Conservation (phyloP, 2,113 vertebrate species). For the Gopherus flavomarginatus region DNA sequence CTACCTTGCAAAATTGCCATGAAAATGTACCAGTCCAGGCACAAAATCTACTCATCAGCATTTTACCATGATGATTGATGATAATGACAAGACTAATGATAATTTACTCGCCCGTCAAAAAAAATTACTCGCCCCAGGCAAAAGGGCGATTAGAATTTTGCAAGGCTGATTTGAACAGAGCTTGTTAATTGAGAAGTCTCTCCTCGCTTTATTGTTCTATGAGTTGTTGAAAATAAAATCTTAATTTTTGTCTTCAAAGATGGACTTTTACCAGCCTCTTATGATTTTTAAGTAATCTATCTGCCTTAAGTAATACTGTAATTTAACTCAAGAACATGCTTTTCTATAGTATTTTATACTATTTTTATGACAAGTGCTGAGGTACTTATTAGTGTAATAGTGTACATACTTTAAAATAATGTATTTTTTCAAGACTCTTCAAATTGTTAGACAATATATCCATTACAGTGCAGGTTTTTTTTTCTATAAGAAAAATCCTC, state of each 20-base stretch:
- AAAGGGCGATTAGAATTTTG: constrained; percentile 14
- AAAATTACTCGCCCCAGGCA: constrained; percentile 20
- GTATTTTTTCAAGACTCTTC: constrained; percentile 1
- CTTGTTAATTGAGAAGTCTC: constrained; percentile 10
- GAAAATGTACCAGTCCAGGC: neutral
- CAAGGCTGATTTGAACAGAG: neutral
- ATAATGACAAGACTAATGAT: constrained; percentile 38
- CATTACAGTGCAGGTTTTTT: neutral
- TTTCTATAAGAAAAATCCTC: neutral
- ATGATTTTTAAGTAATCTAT: neutral
- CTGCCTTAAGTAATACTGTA: neutral
- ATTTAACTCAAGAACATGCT: constrained; percentile 11
- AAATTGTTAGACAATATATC: neutral
- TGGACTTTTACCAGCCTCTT: neutral
- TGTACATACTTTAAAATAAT: neutral
- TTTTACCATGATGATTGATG: neutral
- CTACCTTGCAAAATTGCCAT: neutral
- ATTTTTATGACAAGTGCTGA: neutral
- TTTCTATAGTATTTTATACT: neutral
- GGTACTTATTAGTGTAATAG: constrained; percentile 1
- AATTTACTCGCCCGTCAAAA: constrained; percentile 34
- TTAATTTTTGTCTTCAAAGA: neutral
- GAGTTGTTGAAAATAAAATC: neutral
- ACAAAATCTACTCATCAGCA: constrained; percentile 29
- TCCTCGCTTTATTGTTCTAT: neutral